Evolutionary conservation across 2,888 invertebrate genomes (phyloP), one percentile per base, ranked within the genome.

Genomic region (Philereme vetulata): DNA sequence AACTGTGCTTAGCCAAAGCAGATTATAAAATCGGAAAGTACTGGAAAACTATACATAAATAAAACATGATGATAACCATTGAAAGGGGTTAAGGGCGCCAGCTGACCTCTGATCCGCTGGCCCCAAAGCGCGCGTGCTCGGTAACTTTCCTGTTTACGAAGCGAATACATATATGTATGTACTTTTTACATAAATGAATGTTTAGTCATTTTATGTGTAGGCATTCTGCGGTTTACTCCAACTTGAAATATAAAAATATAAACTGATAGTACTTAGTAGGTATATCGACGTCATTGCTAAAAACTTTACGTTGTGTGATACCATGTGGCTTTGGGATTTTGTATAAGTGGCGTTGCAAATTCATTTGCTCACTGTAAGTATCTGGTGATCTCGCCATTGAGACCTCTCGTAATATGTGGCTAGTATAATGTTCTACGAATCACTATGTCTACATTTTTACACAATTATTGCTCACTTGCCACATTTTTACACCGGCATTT

Each of bases 101-200:
- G 74, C 66, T 62, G 70, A 81, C 82, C 83, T 82, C 71, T 81
- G 84, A 81, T 84, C 70, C 72, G 61, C 69, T 70, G 70, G 61
- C 62, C 68, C 51, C 56, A 56, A 52, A 59, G 53, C 54, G 60
- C 77, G 78, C 87, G 82, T 82, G 85, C 82, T 74, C 75, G 67
- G 87, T 84, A 88, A 87, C 86, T 88, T 90, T 90, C 88, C 88
- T 87, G 83, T 85, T 83, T 84, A 84, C 65, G 32, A 62, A n/a
- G 50, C 11, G 57, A 51, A 56, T 59, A 61, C n/a, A 45, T 45
- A 21, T 21, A 21, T 55, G n/a, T n/a, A n/a, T n/a, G n/a, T 48
- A 51, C 51, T 61, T 46, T 58, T 48, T 58, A 62, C 52, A 51
- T 60, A 56, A 34, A 44, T 48, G 34, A 50, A 53, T 48, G 54